Evolutionary conservation across 2,113 vertebrate genomes (phyloP).

Genomic region (Antechinus flavipes): DNA sequence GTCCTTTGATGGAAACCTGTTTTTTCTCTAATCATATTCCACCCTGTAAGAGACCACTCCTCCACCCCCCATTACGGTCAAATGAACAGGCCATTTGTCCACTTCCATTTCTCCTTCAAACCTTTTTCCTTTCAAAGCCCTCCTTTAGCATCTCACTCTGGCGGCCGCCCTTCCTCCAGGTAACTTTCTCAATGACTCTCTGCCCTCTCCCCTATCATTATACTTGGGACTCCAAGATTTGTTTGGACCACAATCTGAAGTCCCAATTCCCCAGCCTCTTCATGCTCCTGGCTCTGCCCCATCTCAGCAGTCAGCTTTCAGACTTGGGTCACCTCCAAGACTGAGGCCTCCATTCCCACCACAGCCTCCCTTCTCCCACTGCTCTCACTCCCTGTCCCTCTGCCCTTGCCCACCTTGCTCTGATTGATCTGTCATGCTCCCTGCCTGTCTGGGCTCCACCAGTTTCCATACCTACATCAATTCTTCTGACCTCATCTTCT

Average conservation of each 20-base stretch:
- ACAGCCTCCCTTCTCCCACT: background rate
- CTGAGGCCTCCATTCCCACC: background rate
- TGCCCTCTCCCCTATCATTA: background rate
- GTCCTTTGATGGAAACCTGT: background rate
- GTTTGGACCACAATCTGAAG: background rate
- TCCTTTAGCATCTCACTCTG: background rate
- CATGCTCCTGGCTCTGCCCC: background rate
- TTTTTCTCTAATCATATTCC: background rate
- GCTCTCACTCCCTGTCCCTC: background rate
- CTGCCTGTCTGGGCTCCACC: background rate
- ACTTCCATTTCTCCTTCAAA: background rate
- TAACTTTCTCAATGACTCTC: background rate
- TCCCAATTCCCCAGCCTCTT: background rate
- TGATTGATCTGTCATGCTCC: background rate
- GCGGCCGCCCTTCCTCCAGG: background rate
- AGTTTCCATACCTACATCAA: background rate
- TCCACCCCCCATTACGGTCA: background rate
- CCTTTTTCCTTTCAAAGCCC: background rate
- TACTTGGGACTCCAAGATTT: background rate
- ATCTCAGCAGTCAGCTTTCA: background rate
- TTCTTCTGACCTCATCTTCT: background rate
- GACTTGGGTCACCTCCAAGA: background rate
- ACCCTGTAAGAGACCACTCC: background rate
- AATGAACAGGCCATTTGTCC: background rate
- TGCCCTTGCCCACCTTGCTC: background rate